These are phyloP conservation scores for Drosophila elegans DNA, from an alignment of 1,140 invertebrate species.

Conservation along the genomic window DNA sequence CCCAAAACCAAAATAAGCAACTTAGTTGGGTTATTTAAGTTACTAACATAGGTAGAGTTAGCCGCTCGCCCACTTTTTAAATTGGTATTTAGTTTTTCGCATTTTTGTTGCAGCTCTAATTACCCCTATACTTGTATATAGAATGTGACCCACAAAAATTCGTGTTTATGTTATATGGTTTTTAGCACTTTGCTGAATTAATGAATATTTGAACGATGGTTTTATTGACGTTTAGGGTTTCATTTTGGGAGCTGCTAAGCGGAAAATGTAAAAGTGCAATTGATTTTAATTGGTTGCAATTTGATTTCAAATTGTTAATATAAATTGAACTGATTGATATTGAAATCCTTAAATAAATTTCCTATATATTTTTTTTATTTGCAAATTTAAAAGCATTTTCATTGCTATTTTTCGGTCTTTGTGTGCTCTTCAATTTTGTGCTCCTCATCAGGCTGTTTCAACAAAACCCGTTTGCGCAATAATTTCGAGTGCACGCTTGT, in stretches of 20 bases:
- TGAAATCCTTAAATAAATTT: background rate
- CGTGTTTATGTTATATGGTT: conserved; percentile 8
- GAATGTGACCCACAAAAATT: background rate
- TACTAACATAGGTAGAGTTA: too few relatives aligned
- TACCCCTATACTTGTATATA: conserved; percentile 19
- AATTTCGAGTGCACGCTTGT: conserved; percentile 54
- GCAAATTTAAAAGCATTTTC: conserved; percentile 2
- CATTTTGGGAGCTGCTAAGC: background rate
- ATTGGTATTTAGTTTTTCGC: background rate
- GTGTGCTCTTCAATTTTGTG: conserved; percentile 29
- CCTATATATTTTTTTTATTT: background rate
- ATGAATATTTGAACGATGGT: conserved; percentile 19
- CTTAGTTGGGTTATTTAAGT: conserved; percentile 29
- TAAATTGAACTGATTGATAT: background rate
- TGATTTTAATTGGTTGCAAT: background rate
- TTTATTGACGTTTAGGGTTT: background rate
- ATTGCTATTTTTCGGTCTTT: background rate
- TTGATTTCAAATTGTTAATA: conserved; percentile 12
- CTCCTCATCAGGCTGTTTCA: conserved; percentile 41
- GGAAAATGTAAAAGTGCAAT: background rate
- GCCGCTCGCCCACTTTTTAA: background rate
- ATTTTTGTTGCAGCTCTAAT: conserved; percentile 32
- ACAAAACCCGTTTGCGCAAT: conserved; percentile 41
- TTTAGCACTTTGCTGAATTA: conserved; percentile 25
- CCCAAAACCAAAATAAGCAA: conserved; percentile 19